These are phyloP conservation scores for Mamestra configurata DNA, from an alignment of 1,140 invertebrate genomes.

Conservation along the genomic window DNA sequence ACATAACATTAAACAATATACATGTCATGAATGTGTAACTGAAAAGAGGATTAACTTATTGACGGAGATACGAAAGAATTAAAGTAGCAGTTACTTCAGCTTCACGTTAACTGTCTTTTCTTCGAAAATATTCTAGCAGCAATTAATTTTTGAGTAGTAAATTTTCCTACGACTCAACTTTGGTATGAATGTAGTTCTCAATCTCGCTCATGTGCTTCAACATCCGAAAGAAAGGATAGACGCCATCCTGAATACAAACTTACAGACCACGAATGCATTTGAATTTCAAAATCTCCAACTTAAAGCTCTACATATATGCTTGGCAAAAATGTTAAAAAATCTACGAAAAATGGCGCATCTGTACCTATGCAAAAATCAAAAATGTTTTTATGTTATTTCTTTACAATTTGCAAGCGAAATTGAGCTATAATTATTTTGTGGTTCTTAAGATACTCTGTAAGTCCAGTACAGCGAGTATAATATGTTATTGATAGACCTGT, in stretches of 20 bases:
- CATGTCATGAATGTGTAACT: background rate
- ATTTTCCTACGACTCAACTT: background rate
- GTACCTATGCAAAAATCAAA: too few species aligned
- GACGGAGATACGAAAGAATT: too few species aligned
- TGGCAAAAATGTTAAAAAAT: background rate
- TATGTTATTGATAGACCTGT: background rate
- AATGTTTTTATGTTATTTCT: too few species aligned
- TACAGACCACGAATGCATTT: slow-evolving; percentile 22
- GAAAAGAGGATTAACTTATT: background rate
- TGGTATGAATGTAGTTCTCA: background rate
- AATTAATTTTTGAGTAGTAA: too few species aligned
- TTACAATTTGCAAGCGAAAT: too few species aligned
- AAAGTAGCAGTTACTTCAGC: too few species aligned
- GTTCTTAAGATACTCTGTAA: too few species aligned
- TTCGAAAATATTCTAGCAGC: too few species aligned
- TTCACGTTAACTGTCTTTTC: too few species aligned
- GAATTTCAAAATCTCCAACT: slow-evolving; percentile 29
- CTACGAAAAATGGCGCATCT: background rate
- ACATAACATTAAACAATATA: too few species aligned
- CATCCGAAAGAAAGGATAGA: background rate
- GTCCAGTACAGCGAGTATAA: slow-evolving; percentile 1
- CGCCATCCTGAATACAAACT: slow-evolving; percentile 11
- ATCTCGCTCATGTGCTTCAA: background rate
- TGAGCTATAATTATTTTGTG: too few species aligned
- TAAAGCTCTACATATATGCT: slow-evolving; percentile 9